These are phyloP conservation scores for Thalpophila matura DNA, from an alignment of 2,888 invertebrate species.

Conservation along the genomic window DNA sequence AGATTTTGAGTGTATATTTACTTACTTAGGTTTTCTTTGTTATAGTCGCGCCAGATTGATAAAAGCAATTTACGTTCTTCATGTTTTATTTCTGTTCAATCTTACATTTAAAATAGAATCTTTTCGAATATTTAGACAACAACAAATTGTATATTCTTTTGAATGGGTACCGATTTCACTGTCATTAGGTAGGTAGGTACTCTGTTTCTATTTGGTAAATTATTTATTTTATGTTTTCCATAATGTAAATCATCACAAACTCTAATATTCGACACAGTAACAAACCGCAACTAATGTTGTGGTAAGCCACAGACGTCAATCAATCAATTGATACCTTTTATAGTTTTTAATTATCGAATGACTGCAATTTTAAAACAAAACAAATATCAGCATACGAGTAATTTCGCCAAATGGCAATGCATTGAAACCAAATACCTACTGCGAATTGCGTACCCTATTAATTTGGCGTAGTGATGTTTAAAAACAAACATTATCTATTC, in stretches of 20 bases:
- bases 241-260: neutral
- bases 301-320: neutral
- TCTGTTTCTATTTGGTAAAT: neutral
- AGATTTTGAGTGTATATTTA: conserved; percentile 48
- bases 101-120: conserved; percentile 27
- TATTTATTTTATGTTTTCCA: neutral
- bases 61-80: conserved; percentile 30
- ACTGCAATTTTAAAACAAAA: neutral
- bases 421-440: neutral
- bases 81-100: conserved; percentile 12
- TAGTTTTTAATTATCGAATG: neutral
- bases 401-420: too few species aligned
- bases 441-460: conserved; percentile 4
- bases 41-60: conserved; percentile 20
- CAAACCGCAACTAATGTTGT: neutral
- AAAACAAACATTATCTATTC: conserved; percentile 52
- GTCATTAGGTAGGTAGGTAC: too few species aligned
- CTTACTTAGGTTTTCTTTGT: conserved; percentile 28
- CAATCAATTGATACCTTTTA: conserved; percentile 1
- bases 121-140: conserved; percentile 13
- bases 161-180: too few species aligned
- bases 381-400: too few species aligned
- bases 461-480: conserved; percentile 37
- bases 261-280: neutral
- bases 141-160: conserved; percentile 1